These are phyloP conservation scores for Actinia tenebrosa DNA, from an alignment of 64 coral and sea anemone species.

Conservation along the genomic window DNA sequence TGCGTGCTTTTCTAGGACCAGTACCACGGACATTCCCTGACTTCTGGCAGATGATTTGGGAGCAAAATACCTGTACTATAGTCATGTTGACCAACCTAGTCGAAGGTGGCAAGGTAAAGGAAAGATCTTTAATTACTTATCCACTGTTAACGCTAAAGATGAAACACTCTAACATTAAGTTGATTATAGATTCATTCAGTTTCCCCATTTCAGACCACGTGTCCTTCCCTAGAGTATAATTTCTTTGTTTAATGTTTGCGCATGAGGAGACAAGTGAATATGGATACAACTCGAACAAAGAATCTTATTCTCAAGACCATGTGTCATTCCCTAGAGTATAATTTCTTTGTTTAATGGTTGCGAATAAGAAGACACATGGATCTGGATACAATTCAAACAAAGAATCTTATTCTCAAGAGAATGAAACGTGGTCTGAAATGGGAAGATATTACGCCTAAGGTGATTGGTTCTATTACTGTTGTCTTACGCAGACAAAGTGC, in stretches of 20 bases:
- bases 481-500: constrained; percentile 44
- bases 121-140: not conserved
- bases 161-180: not conserved
- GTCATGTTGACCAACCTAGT: constrained; percentile 6
- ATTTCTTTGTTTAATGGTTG: no score
- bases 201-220: no score
- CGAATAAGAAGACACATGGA: no score
- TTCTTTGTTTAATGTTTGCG: no score
- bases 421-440: no score
- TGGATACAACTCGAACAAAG: not conserved
- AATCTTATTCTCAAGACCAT: not conserved
- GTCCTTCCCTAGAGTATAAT: no score
- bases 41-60: constrained; percentile 43
- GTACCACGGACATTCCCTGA: not conserved
- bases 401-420: not conserved
- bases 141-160: not conserved
- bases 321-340: no score
- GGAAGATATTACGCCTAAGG: no score
- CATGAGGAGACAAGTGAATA: no score
- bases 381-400: not conserved
- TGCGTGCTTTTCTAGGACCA: constrained; percentile 25
- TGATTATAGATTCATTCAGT: no score
- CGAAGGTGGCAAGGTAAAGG: not conserved
- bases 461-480: not conserved
- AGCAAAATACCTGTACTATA: not conserved